phyloP scores from a whole-genome alignment of 2,113 vertebrate species.

The Tachysurus fulvidraco region DNA sequence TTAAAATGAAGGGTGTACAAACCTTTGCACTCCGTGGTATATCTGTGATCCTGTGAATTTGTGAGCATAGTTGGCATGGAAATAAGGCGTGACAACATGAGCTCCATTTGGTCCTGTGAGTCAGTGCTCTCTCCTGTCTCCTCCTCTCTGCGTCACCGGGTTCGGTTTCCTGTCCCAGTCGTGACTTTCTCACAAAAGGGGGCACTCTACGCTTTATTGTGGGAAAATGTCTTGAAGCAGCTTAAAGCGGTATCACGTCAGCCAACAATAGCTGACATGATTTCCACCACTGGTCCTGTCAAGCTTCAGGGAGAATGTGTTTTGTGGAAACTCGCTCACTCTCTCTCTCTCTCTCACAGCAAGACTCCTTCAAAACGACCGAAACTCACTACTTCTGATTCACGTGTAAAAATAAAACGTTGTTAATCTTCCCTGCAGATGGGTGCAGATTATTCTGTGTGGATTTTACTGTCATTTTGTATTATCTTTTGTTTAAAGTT shows the following conservation, averaged over 20 bases:
- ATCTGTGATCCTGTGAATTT: neutral
- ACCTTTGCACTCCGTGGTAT: neutral
- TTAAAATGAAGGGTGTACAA: neutral
- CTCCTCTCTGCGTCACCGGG: constrained; percentile 41
- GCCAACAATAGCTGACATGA: constrained; percentile 16
- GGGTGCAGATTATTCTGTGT: neutral
- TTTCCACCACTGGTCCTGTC: constrained; percentile 23
- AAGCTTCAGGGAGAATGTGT: constrained; percentile 6
- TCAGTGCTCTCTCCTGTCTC: constrained; percentile 9
- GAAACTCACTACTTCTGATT: neutral
- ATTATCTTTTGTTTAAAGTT: neutral
- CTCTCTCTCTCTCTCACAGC: neutral
- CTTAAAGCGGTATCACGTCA: constrained; percentile 42
- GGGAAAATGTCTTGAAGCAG: constrained; percentile 23
- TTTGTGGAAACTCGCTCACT: constrained; percentile 29
- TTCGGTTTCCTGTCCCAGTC: constrained; percentile 34
- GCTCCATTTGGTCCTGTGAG: neutral
- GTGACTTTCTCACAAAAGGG: constrained; percentile 43
- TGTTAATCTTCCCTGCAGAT: neutral
- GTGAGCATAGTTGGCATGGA: constrained; percentile 26
- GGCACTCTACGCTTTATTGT: constrained; percentile 36
- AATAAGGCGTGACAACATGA: constrained; percentile 6
- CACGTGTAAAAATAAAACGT: neutral
- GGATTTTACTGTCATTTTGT: neutral
- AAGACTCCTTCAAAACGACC: neutral